Percentiles rank a stretch among this genome's conserved stretches.
These are phyloP conservation scores for Echinarachnius parma DNA, from an alignment of 53 echinoderm and acorn worm species.

Conservation along the genomic window DNA sequence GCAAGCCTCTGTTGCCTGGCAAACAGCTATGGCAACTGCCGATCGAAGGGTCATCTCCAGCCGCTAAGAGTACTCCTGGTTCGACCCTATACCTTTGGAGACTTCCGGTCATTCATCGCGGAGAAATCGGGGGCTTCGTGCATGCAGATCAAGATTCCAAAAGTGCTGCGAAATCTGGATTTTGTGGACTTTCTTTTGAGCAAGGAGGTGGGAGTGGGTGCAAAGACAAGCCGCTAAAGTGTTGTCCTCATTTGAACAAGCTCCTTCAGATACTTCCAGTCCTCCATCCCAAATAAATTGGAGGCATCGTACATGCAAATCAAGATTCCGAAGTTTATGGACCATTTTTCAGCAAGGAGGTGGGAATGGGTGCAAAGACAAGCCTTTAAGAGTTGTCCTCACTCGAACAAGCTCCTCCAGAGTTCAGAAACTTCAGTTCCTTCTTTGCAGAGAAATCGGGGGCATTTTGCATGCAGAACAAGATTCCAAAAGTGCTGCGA, in stretches of 20 bases:
- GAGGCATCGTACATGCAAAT: too few relatives aligned
- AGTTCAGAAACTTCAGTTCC: background rate
- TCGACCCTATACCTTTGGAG: background rate
- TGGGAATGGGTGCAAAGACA: too few relatives aligned
- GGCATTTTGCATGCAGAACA: slow-evolving; percentile 17
- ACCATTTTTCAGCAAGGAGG: too few relatives aligned
- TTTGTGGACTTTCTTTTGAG: background rate
- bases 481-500: slow-evolving; percentile 20
- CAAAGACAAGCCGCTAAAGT: too few relatives aligned
- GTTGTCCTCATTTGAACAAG: too few relatives aligned
- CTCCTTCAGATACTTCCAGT: too few relatives aligned
- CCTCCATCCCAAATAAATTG: too few relatives aligned
- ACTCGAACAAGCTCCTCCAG: background rate
- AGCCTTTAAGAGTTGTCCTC: background rate
- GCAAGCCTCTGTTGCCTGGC: background rate
- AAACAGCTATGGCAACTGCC: background rate
- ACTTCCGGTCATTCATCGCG: background rate
- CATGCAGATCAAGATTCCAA: slow-evolving; percentile 26
- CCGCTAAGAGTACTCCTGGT: background rate
- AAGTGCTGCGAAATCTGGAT: slow-evolving; percentile 8
- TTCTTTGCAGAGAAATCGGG: background rate
- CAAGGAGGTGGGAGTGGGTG: background rate
- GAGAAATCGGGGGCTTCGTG: background rate
- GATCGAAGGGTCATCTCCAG: background rate
- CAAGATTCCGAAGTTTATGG: too few relatives aligned